Evolutionary conservation across 2,113 vertebrate genomes (phyloP).

Genomic region (Platanista minor): DNA sequence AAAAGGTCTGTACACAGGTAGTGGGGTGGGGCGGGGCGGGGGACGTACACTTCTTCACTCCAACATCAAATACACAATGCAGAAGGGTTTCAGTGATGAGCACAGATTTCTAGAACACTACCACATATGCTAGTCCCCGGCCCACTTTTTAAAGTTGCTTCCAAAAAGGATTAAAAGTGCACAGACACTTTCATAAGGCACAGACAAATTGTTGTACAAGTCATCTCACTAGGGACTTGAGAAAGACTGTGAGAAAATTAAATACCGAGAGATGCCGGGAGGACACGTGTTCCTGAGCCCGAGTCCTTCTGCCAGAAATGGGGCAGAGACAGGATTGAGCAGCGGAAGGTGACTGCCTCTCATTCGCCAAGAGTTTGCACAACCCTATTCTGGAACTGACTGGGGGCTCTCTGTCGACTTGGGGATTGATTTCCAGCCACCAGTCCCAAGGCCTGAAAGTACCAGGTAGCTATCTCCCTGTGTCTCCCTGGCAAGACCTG

Average conservation of each 20-base stretch:
- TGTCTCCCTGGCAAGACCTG: background rate
- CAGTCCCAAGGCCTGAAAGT: background rate
- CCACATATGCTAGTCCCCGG: slow-evolving; percentile 41
- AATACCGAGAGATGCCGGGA: slow-evolving; percentile 67
- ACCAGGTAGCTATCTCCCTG: background rate
- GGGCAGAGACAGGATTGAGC: background rate
- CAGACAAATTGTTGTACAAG: slow-evolving; percentile 85
- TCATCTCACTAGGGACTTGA: slow-evolving; percentile 60
- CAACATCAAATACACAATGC: slow-evolving; percentile 41
- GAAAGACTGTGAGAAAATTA: slow-evolving; percentile 73
- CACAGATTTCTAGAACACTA: slow-evolving; percentile 76
- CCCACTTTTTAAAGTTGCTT: slow-evolving; percentile 75
- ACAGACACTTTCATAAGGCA: slow-evolving; percentile 88
- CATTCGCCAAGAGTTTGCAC: background rate
- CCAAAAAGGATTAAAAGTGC: slow-evolving; percentile 86
- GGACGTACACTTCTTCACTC: slow-evolving; percentile 68
- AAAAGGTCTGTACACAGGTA: slow-evolving; percentile 67
- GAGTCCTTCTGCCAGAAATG: background rate
- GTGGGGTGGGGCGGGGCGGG: slow-evolving; percentile 55
- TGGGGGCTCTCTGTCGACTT: background rate
- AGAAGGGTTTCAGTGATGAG: slow-evolving; percentile 68
- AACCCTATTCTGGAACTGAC: background rate
- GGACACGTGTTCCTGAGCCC: slow-evolving; percentile 66
- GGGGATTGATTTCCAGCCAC: background rate
- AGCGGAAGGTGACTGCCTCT: background rate